Evolutionary conservation across 2,797 vertebrate genomes (phyloP), one percentile per base, ranked within the genome.

Genomic region (Myotis pilosus): DNA sequence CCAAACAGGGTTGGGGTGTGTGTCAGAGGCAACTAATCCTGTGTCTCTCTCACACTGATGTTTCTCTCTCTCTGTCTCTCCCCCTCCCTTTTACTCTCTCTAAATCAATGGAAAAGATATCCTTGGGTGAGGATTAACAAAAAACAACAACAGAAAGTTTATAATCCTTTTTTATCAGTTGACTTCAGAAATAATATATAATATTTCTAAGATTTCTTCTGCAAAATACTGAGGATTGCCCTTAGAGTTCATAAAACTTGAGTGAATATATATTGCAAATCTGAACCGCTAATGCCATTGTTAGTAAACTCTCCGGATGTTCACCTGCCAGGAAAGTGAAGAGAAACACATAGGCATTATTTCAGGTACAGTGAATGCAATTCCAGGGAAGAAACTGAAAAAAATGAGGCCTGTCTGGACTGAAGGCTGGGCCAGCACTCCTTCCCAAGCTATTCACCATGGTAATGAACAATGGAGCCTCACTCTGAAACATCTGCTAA

Each of bases 91-190:
- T 62, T 12, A 62, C 13, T 62, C 60, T 62, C 60, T 62, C 60
- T 30, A 62, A 62, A 62, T 30, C 60, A 62, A 62, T 62, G 60
- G 15, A 62, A 30, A 62, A 62, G 44, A 30, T 60, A 60, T 62
- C 28, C 28, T 62, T 6, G 0, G 6, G 28, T 62, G 28, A 62
- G 60, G 30, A 62, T 30, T 62, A 62, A 62, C 28, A 30, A 30
- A 30, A 62, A 23, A 57, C 97, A 97, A 97, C 98, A 98, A 98
- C 97, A 96, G 98, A 98, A 98, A 98, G 98, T 98, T 97, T 98
- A 98, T 97, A 97, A 98, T 89, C 82, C 97, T 97, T 98, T 98
- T 98, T 98, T 97, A 97, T 98, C 98, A 98, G 98, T 98, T 97
- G 98, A 98, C 96, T 97, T 98, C 96, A 97, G 97, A 98, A 97